Evolutionary conservation across 2,113 vertebrate genomes (phyloP), one percentile per base, ranked within the genome.

Genomic region (Oryzias woworae): DNA sequence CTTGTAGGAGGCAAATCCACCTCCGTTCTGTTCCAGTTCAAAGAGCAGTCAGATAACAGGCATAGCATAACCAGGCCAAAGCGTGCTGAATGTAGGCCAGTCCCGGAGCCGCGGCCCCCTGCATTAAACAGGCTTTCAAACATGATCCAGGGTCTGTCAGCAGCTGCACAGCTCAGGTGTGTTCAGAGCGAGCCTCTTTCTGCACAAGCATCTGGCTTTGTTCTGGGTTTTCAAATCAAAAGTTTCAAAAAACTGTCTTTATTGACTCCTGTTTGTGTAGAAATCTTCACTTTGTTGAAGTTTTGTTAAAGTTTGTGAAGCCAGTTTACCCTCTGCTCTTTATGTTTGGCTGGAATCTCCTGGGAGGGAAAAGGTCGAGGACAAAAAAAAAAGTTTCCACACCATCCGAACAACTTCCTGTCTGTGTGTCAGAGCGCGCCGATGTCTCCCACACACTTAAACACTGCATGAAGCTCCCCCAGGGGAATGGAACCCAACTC

Each of bases 21-120:
- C 80, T 81, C 65, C 75, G 57, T 75, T 87, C 82, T 84, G 82
- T 87, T 87, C 59, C 80, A 70, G 74, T 83, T 85, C 82, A 82
- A 67, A 80, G 74, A 69, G 52, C 59, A 64, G 75, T 77, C 62
- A 83, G 65, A 86, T 54, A 20, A 20, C 20, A 20, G 20, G 20
- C 53, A 66, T 65, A 77, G 59, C 65, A 51, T 71, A 82, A 75
- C 71, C 85, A 83, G 85, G 78, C 73, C 84, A 79, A 73, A 73
- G 67, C 56, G 63, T 13, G 47, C 36, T 18, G 49, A 85, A 75
- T 36, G 51, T 75, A 73, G 79, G 69, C 72, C 73, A 79, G 68
- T 69, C 63, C 41, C 16, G 52, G 28, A 69, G 71, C 71, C 52
- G 57, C 47, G 53, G 59, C 49, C 49, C 69, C 53, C 31, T 15